phyloP scores from a whole-genome alignment of 1,140 invertebrate genomes.

The Panagrolaimus sp. region DNA sequence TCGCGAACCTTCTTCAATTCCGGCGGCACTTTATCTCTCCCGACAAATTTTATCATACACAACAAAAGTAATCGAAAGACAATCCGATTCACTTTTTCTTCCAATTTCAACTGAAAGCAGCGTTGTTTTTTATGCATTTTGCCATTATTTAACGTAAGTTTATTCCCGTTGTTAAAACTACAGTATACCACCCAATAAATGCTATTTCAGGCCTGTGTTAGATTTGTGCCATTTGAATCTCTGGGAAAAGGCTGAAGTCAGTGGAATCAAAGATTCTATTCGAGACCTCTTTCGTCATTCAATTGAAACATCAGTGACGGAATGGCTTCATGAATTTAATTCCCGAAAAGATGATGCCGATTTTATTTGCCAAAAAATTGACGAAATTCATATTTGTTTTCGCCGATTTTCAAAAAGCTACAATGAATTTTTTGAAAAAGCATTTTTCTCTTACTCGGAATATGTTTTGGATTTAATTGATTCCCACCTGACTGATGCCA shows the following conservation, averaged over 20 bases:
- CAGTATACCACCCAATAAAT: no score
- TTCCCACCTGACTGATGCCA: neutral
- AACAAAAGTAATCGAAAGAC: neutral
- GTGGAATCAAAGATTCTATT: slow-evolving; percentile 15
- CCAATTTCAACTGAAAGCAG: slow-evolving; percentile 20
- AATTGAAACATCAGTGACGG: slow-evolving; percentile 24
- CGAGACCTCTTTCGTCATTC: slow-evolving; percentile 18
- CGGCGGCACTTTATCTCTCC: slow-evolving; percentile 18
- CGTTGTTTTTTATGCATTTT: neutral
- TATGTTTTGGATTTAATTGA: slow-evolving; percentile 25
- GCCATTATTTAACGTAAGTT: slow-evolving; percentile 15
- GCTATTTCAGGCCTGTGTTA: slow-evolving; percentile 25
- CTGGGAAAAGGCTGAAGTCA: slow-evolving; percentile 24
- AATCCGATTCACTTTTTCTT: slow-evolving; percentile 21
- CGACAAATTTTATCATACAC: slow-evolving; percentile 13
- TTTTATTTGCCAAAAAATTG: slow-evolving; percentile 24
- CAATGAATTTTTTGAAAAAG: slow-evolving; percentile 30
- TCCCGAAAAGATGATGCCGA: neutral
- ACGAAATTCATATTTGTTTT: slow-evolving; percentile 26
- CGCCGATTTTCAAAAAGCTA: slow-evolving; percentile 12
- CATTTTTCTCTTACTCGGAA: slow-evolving; percentile 28
- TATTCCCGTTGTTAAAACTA: neutral
- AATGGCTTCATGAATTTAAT: slow-evolving; percentile 26
- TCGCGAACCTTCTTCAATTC: neutral
- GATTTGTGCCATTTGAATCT: slow-evolving; percentile 29